Evolutionary conservation across 2,888 invertebrate genomes (phyloP), one percentile per base, ranked within the genome.

Genomic region (Nectonema munidae): DNA sequence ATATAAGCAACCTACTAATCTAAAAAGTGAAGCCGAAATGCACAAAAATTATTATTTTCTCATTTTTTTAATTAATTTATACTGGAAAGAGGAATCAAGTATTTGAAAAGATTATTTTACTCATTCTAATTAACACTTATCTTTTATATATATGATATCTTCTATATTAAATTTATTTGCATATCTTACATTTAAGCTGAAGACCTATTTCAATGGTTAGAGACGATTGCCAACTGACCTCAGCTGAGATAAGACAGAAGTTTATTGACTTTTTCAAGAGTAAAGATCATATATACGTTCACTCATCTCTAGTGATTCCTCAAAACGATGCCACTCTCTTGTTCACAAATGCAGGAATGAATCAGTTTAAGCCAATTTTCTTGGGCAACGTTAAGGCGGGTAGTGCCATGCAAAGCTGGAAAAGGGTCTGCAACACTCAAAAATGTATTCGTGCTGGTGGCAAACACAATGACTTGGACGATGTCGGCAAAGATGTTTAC

Each of bases 321-420:
- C 63, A 74, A 44, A 86, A 99, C 60, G 95, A 99, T 58, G 89
- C 89, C 17, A 89, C 89, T 1, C 61, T 99, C 41, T 63, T 99
- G 0, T 99, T 99, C 58, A 64, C 89, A 37, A 99, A 99, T 65
- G 89, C 95, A 44, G 95, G 83, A 38, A 99, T 99, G 95, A 89
- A 89, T 55, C 89, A 69, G 65, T 99, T 75, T 54, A 99, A 99
- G 55, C 86, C 89, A 1, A 76, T 95, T 46, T 99, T 99, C 57
- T 62, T 89, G 49, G 95, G 89, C 25, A 70, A 72, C 2, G 79
- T 70, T 1, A 86, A 89, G 57, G 89, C 89, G 2, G 77, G 75
- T 52, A 79, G 79, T 53, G 83, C 86, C 52, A 69, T 86, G 69
- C 67, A 77, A 11, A 74, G 73, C 50, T 70, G 48, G 42, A 47